Percentiles rank a stretch among this genome's conserved stretches.
Evolutionary conservation across 2,113 vertebrate genomes (phyloP).

Genomic region (Megaceryle torquata): DNA sequence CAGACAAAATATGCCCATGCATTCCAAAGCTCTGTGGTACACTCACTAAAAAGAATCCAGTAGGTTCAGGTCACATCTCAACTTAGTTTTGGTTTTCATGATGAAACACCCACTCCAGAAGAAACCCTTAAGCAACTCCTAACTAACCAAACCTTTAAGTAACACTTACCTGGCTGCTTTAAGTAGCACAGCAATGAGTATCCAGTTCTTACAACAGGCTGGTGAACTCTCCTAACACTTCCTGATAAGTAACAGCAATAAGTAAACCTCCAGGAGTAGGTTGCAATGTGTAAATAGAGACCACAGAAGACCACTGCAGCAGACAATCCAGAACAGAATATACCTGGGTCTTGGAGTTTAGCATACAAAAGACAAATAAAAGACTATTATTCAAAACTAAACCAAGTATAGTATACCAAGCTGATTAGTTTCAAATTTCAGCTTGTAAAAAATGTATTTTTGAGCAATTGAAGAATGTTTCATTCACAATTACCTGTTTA

Average conservation of each 20-base stretch:
- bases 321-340: not conserved
- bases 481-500: not conserved
- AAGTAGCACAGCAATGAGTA: not conserved
- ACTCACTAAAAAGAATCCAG: not conserved
- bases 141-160: not conserved
- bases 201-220: not conserved
- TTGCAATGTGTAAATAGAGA: not conserved
- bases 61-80: not conserved
- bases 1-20: slow-evolving; percentile 1
- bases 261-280: not conserved
- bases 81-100: not conserved
- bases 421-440: not conserved
- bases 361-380: not conserved
- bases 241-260: not conserved
- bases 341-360: not conserved
- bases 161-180: not conserved
- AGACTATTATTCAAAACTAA: not conserved
- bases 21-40: not conserved
- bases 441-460: not conserved
- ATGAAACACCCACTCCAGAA: not conserved
- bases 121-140: not conserved
- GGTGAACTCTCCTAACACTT: not conserved
- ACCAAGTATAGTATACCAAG: not conserved
- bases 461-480: not conserved
- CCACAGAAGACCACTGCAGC: not conserved